phyloP scores from a whole-genome alignment of 2,797 vertebrate genomes.

The Pseudopleuronectes americanus region DNA sequence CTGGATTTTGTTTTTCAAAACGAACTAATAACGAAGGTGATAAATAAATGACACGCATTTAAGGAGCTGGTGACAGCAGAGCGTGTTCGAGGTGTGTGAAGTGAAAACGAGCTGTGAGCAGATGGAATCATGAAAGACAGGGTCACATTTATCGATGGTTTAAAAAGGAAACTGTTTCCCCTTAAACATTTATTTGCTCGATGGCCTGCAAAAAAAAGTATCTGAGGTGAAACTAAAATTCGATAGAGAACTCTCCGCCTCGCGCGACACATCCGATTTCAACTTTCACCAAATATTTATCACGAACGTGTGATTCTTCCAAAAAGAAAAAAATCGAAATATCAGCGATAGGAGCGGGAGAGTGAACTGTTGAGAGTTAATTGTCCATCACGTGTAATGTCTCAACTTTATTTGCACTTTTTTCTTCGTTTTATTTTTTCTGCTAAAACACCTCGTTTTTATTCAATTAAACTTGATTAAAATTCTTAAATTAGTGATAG shows the following conservation, averaged over 20 bases:
- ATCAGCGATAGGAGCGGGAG: background rate
- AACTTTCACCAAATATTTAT: background rate
- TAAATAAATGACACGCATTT: background rate
- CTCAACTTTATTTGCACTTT: background rate
- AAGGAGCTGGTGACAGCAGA: background rate
- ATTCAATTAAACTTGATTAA: background rate
- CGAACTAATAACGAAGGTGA: background rate
- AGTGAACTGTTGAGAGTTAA: too few relatives aligned
- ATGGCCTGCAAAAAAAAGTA: background rate
- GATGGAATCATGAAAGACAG: too few relatives aligned
- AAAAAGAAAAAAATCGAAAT: conserved; percentile 16
- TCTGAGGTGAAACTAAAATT: conserved; percentile 11
- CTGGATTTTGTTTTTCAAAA: background rate
- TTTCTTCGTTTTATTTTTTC: background rate
- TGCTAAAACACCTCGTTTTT: background rate
- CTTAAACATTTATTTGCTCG: background rate
- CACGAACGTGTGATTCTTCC: background rate
- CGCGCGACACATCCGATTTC: background rate
- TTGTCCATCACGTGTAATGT: too few relatives aligned
- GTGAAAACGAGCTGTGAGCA: background rate
- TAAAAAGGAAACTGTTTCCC: background rate
- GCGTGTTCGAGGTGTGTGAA: too few relatives aligned
- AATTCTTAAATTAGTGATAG: background rate
- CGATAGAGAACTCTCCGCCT: background rate
- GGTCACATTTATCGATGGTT: too few relatives aligned